A percentile compares a stretch with the other conserved stretches of the same genome.
Conservation (phyloP, 2,113 vertebrate species). For the Syrrhaptes paradoxus region DNA sequence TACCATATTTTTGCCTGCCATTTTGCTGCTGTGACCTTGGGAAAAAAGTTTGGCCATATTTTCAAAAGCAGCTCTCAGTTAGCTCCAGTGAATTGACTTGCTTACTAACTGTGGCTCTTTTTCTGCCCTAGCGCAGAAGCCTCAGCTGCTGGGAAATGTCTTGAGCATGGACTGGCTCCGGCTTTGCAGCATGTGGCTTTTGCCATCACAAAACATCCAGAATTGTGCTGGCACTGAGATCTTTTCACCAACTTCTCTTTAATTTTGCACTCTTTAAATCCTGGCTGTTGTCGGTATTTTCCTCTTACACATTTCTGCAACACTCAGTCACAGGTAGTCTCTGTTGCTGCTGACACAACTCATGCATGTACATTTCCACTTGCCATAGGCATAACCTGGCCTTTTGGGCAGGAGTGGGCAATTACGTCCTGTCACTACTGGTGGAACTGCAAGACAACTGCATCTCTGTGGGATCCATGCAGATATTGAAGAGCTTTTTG, state of each 20-base stretch:
- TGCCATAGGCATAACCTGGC: not conserved
- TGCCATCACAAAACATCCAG: not conserved
- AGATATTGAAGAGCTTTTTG: not conserved
- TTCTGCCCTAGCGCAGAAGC: not conserved
- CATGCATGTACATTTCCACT: not conserved
- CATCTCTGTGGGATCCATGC: not conserved
- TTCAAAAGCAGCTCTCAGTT: not conserved
- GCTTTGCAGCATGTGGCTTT: not conserved
- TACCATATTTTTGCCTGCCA: not conserved
- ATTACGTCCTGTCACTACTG: not conserved
- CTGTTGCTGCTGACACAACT: not conserved
- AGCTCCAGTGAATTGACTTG: not conserved
- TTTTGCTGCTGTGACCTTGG: not conserved
- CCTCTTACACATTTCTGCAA: not conserved
- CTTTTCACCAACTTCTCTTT: not conserved
- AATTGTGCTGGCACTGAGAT: not conserved
- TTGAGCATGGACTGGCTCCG: not conserved
- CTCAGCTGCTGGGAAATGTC: conserved; percentile 14
- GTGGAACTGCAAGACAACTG: not conserved
- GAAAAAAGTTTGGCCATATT: not conserved
- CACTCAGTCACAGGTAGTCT: not conserved
- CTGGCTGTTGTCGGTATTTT: not conserved
- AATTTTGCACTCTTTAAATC: not conserved
- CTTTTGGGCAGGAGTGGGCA: not conserved
- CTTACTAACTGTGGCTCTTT: not conserved